Base-by-base conservation (phyloP, 2,888 invertebrate species). In the Tachina grossa region DNA sequence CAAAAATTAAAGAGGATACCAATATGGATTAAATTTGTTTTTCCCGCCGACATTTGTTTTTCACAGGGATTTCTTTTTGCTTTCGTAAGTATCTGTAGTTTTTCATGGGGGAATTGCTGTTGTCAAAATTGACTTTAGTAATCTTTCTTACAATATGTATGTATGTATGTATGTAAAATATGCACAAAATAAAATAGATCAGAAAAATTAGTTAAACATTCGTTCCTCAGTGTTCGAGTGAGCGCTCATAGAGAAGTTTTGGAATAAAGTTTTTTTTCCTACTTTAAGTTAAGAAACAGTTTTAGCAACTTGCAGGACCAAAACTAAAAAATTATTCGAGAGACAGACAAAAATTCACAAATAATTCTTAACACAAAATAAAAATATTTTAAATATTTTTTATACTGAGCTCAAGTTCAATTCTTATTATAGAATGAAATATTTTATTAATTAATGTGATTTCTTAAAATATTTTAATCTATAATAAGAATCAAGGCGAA, bases 111-210 rank as follows among this genome's bases (percentile, higher is more conserved):
- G 66, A 80, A 77, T 86, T 68, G 69, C 68, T 76, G 65, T 80
- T 83, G 71, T 63, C 63, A 83, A 80, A 80, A 83, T 74, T 86
- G 53, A 74, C 85, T 68, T 72, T 22, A 68, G 79, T 86, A 76
- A 83, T 83, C 76, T 74, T 83, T 83, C 79, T 82, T 78, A 6
- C 31, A 31, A 31, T 31, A 31, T 31, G 31, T 31, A 0, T 31
- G 31, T 31, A 31, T 31, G 31, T 31, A 31, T 31, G 3, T 31
- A 31, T 4, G 31, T 31, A 85, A 51, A 59, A 75, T n/a, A n/a
- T 19, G 47, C 14, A 65, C 31, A 61, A 77, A 57, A 76, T 43
- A 68, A 31, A 22, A 31, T 39, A 16, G 6, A 14, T 19, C 2
- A 9, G 13, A 19, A 13, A 63, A 79, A 59, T 39, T 2, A 31